Evolutionary conservation across 2,888 invertebrate genomes (phyloP), one percentile per base, ranked within the genome.

Genomic region (Rhimphoctona megacephalus): DNA sequence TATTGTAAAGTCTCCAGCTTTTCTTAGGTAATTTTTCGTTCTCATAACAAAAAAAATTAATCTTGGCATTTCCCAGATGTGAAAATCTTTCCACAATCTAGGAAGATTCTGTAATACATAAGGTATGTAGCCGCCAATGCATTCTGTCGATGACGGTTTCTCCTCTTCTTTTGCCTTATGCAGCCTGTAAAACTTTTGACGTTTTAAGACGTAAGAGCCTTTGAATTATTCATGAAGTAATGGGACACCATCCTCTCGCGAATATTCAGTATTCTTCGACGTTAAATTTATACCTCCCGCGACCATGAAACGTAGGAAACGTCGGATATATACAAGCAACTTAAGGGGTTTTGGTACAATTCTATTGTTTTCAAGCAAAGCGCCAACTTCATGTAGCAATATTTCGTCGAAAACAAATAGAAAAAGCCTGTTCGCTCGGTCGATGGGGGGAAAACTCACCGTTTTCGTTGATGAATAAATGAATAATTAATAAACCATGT

Each of bases 201-300:
- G 69, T 57, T 77, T 61, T 69, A 64, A 83, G 67, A 46, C 46
- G 57, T 46, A 61, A 78, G 72, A 64, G 46, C 69, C 73, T 70
- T 52, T 78, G 80, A 54, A 83, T 79, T 74, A 83, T 83, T 83
- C 79, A 83, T 83, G 57, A 54, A 69, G 46, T 61, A 33, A 57
- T 49, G 39, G 49, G 61, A 64, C 72, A 33, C 69, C 54, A 80
- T 74, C 74, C 25, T 69, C 74, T 76, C 61, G 8, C 66, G 61
- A 80, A 84, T 84, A 80, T 84, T 79, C 79, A 69, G 69, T 80
- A 74, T 74, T 74, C 80, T 80, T 84, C 80, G 39, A 64, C 61
- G 52, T 36, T 39, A 25, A 30, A n/a, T 22, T 22, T 8, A 64
- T 73, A 52, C n/a, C 78, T 61, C 61, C 36, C 74, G 61, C 69